A percentile compares a stretch with the other conserved stretches of the same genome.
Evolutionary conservation across 1,140 invertebrate genomes (phyloP).

Genomic region (Bombus sibiricus): DNA sequence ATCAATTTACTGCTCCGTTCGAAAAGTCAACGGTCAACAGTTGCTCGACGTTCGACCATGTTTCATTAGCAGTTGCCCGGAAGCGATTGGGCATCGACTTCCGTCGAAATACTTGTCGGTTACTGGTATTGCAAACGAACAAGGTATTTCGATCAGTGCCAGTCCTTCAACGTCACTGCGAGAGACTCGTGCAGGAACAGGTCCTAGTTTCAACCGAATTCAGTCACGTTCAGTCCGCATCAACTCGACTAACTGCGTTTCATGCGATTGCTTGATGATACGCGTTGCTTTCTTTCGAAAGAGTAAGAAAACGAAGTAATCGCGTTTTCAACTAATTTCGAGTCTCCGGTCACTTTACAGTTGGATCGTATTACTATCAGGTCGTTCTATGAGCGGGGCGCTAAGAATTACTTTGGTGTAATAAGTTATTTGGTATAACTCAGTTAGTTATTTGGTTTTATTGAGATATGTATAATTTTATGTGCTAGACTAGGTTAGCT

Average conservation of each 20-base stretch:
- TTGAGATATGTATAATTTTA: too few relatives aligned
- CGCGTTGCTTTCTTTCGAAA: background rate
- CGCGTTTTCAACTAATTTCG: background rate
- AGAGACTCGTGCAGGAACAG: slow-evolving; percentile 37
- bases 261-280: background rate
- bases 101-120: slow-evolving; percentile 61
- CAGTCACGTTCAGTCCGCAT: background rate
- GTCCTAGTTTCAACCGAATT: slow-evolving; percentile 39
- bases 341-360: background rate
- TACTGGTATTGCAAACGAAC: slow-evolving; percentile 66
- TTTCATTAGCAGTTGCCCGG: slow-evolving; percentile 72
- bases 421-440: too few relatives aligned
- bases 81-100: slow-evolving; percentile 62
- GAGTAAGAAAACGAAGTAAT: background rate
- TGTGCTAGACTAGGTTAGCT: too few relatives aligned
- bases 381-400: too few relatives aligned
- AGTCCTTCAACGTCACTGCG: slow-evolving; percentile 33
- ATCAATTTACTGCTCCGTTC: slow-evolving; percentile 52
- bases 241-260: slow-evolving; percentile 28
- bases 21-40: slow-evolving; percentile 43
- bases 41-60: slow-evolving; percentile 53
- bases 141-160: slow-evolving; percentile 76
- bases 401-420: too few relatives aligned
- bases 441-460: too few relatives aligned
- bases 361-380: background rate